phyloP scores from a whole-genome alignment of 2,888 invertebrate species.

The Drosophila fungiperda region DNA sequence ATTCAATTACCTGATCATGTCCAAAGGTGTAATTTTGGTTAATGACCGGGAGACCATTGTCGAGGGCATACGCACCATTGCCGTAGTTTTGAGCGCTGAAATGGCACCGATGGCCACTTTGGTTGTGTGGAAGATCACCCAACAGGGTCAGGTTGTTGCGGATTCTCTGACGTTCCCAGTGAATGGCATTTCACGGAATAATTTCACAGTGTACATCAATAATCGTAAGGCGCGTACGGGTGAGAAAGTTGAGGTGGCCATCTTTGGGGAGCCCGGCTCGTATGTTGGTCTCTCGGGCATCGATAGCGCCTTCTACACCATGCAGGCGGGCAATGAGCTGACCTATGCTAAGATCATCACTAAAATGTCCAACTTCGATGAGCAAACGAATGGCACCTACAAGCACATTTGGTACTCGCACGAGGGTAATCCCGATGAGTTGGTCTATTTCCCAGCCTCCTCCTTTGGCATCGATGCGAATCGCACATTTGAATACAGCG shows the following conservation, averaged over 20 bases:
- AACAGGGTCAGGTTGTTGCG: slow-evolving; percentile 93
- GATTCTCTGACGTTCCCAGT: slow-evolving; percentile 98
- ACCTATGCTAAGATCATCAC: slow-evolving; percentile 94
- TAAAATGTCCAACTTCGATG: slow-evolving; percentile 95
- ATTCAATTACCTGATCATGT: slow-evolving; percentile 96
- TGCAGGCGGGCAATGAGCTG: slow-evolving; percentile 97
- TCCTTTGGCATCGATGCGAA: slow-evolving; percentile 97
- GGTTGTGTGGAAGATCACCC: slow-evolving; percentile 94
- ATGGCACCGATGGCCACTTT: slow-evolving; percentile 97
- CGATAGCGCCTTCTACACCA: slow-evolving; percentile 94
- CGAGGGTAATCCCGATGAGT: slow-evolving; percentile 92
- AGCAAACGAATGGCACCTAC: slow-evolving; percentile 93
- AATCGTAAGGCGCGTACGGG: slow-evolving; percentile 97
- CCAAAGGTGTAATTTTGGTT: slow-evolving; percentile 95
- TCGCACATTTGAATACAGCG: slow-evolving; percentile 95
- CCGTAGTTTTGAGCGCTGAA: slow-evolving; percentile 92
- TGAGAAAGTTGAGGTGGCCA: slow-evolving; percentile 96
- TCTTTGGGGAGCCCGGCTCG: slow-evolving; percentile 97
- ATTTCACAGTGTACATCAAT: slow-evolving; percentile 94
- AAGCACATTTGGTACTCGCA: slow-evolving; percentile 94
- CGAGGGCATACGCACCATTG: slow-evolving; percentile 91
- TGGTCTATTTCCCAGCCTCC: slow-evolving; percentile 94
- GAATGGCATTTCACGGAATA: slow-evolving; percentile 96
- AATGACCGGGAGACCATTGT: slow-evolving; percentile 94
- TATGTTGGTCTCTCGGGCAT: slow-evolving; percentile 97